A percentile compares a stretch with the other conserved stretches of the same genome.
These are phyloP conservation scores for Spodoptera picta DNA, from an alignment of 2,888 invertebrate species.

Conservation along the genomic window DNA sequence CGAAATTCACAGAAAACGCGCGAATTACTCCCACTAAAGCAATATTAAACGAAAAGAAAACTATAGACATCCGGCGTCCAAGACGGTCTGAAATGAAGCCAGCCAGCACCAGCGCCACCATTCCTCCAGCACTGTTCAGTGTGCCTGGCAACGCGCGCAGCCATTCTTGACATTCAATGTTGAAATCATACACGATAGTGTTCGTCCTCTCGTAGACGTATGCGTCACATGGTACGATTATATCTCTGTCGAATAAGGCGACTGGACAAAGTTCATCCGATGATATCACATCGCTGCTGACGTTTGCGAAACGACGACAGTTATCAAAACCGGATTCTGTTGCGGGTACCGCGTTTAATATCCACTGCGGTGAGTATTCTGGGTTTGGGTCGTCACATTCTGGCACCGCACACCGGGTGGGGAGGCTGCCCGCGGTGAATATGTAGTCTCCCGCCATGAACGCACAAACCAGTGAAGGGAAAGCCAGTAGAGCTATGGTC, in stretches of 20 bases:
- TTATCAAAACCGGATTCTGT: slow-evolving; percentile 74
- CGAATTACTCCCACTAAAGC: slow-evolving; percentile 76
- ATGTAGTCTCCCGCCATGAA: slow-evolving; percentile 81
- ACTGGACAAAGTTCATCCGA: slow-evolving; percentile 67
- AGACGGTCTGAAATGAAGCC: slow-evolving; percentile 91
- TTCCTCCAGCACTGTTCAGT: slow-evolving; percentile 92
- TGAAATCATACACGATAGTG: slow-evolving; percentile 80
- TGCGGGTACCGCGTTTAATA: slow-evolving; percentile 73
- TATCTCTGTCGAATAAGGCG: slow-evolving; percentile 71
- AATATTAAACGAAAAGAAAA: slow-evolving; percentile 80
- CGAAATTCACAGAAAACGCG: slow-evolving; percentile 81
- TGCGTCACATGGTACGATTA: slow-evolving; percentile 70
- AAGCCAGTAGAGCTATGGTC: slow-evolving; percentile 69
- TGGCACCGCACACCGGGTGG: slow-evolving; percentile 75
- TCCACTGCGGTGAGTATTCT: slow-evolving; percentile 75
- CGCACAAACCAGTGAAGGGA: slow-evolving; percentile 75
- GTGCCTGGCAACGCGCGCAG: slow-evolving; percentile 92
- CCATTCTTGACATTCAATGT: slow-evolving; percentile 89
- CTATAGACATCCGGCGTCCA: slow-evolving; percentile 77
- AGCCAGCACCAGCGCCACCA: slow-evolving; percentile 90
- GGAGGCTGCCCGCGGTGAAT: slow-evolving; percentile 79
- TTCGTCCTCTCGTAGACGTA: slow-evolving; percentile 78
- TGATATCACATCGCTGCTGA: slow-evolving; percentile 52
- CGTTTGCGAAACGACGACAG: slow-evolving; percentile 73
- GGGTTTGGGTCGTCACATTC: slow-evolving; percentile 73